These are phyloP conservation scores for Quiscalus mexicanus DNA, from an alignment of 2,113 vertebrate species.

Conservation along the genomic window DNA sequence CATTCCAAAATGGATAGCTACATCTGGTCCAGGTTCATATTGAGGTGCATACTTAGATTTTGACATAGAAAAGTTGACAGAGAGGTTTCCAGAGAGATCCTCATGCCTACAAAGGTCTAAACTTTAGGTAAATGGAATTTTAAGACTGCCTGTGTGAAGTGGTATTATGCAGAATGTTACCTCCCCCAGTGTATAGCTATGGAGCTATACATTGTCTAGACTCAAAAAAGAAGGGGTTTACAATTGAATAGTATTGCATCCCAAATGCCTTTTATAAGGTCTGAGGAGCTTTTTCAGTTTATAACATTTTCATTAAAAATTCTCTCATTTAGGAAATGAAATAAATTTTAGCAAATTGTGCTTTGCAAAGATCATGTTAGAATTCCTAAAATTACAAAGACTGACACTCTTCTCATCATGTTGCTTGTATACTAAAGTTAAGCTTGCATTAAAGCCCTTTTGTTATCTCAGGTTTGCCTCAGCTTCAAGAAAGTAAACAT, in stretches of 20 bases:
- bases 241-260: not conserved
- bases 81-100: not conserved
- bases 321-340: not conserved
- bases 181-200: not conserved
- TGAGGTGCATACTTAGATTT: not conserved
- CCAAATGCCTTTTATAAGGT: not conserved
- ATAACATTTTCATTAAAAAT: not conserved
- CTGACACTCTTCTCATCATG: not conserved
- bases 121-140: not conserved
- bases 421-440: conserved; percentile 15
- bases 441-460: conserved; percentile 9
- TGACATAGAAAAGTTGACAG: not conserved
- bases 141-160: not conserved
- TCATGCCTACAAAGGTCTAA: not conserved
- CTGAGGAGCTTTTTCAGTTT: not conserved
- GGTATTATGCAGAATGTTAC: not conserved
- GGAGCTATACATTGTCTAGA: not conserved
- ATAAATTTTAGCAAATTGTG: not conserved
- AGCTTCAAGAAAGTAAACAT: conserved; percentile 22
- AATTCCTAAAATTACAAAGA: not conserved
- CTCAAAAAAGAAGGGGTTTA: not conserved
- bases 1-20: not conserved
- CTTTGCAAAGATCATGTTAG: not conserved
- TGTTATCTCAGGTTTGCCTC: not conserved
- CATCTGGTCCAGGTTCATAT: not conserved